Evolutionary conservation across 2,797 vertebrate genomes (phyloP).

Genomic region (Acestrorhynchus altus): DNA sequence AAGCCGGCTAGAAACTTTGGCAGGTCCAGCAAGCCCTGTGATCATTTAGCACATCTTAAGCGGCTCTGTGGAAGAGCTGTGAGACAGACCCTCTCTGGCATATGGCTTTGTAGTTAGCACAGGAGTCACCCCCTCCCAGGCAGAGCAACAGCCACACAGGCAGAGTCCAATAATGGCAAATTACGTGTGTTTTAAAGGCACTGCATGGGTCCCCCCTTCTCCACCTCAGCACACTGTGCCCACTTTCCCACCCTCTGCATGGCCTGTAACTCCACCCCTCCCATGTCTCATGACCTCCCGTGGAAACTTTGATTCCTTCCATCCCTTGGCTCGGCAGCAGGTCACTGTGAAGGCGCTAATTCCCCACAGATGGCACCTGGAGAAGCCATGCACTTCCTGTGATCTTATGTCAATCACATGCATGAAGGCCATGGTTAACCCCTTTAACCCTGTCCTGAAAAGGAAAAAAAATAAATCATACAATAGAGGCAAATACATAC

Average conservation of each 20-base stretch:
- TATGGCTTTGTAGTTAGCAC: slow-evolving; percentile 58
- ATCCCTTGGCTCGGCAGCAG: slow-evolving; percentile 1
- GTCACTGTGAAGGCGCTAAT: slow-evolving; percentile 49
- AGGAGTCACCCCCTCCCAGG: slow-evolving; percentile 59
- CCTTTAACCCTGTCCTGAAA: neutral
- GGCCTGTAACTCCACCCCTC: slow-evolving; percentile 28
- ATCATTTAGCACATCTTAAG: slow-evolving; percentile 59
- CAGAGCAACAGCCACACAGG: slow-evolving; percentile 20
- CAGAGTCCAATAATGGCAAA: slow-evolving; percentile 49
- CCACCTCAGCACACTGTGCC: neutral
- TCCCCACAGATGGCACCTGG: slow-evolving; percentile 52
- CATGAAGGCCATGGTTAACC: slow-evolving; percentile 73
- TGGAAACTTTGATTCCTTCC: slow-evolving; percentile 44
- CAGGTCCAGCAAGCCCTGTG: slow-evolving; percentile 47
- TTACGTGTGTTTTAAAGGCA: slow-evolving; percentile 48
- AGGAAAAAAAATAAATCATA: neutral
- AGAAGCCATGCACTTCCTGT: slow-evolving; percentile 67
- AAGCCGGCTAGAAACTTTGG: slow-evolving; percentile 41
- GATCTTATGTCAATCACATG: slow-evolving; percentile 74
- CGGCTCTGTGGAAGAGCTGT: slow-evolving; percentile 40
- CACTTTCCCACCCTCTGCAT: slow-evolving; percentile 46
- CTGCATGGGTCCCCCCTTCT: neutral
- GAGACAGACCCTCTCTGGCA: slow-evolving; percentile 40
- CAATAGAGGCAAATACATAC: neutral
- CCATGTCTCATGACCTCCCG: slow-evolving; percentile 26